A percentile compares a stretch with the other conserved stretches of the same genome.
phyloP scores from a whole-genome alignment of 2,888 invertebrate genomes.

The Ganaspis brasiliensis region DNA sequence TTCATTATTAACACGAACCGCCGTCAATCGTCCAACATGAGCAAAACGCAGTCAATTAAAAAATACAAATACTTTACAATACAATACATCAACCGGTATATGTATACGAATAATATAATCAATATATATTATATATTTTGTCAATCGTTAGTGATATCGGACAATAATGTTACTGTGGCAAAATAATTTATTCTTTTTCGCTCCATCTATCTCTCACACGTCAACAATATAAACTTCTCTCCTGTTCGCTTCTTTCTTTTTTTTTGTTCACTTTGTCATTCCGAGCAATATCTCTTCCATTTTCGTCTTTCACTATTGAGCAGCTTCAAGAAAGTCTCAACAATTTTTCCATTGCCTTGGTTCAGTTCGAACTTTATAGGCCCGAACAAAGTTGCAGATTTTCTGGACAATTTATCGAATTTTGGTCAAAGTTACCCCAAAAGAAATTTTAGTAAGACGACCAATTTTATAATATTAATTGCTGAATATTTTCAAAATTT shows the following conservation, averaged over 20 bases:
- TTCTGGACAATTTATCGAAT: too few species aligned
- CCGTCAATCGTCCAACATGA: slow-evolving; percentile 68
- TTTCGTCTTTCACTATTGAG: slow-evolving; percentile 39
- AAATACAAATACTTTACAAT: slow-evolving; percentile 73
- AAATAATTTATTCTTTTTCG: slow-evolving; percentile 44
- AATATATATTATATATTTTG: slow-evolving; percentile 57
- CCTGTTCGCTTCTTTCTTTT: background rate
- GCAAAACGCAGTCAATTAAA: slow-evolving; percentile 74
- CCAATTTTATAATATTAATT: too few species aligned
- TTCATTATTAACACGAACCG: slow-evolving; percentile 42
- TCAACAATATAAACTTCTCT: slow-evolving; percentile 46
- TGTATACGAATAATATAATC: slow-evolving; percentile 53
- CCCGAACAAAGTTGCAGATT: slow-evolving; percentile 50
- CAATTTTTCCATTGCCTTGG: slow-evolving; percentile 7
- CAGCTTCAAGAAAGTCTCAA: slow-evolving; percentile 38
- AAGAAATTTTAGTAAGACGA: too few species aligned
- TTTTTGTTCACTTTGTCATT: slow-evolving; percentile 27
- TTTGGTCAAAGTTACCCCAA: too few species aligned
- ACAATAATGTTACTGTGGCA: slow-evolving; percentile 44
- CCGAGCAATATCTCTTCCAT: slow-evolving; percentile 21
- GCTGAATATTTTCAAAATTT: too few species aligned
- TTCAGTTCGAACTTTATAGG: slow-evolving; percentile 51
- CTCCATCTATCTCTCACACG: slow-evolving; percentile 40
- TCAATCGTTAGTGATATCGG: slow-evolving; percentile 41
- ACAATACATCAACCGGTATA: slow-evolving; percentile 54